A percentile compares a stretch with the other conserved stretches of the same genome.
Evolutionary conservation across 2,113 vertebrate species (phyloP).

Genomic region (Lophotis ruficrista): DNA sequence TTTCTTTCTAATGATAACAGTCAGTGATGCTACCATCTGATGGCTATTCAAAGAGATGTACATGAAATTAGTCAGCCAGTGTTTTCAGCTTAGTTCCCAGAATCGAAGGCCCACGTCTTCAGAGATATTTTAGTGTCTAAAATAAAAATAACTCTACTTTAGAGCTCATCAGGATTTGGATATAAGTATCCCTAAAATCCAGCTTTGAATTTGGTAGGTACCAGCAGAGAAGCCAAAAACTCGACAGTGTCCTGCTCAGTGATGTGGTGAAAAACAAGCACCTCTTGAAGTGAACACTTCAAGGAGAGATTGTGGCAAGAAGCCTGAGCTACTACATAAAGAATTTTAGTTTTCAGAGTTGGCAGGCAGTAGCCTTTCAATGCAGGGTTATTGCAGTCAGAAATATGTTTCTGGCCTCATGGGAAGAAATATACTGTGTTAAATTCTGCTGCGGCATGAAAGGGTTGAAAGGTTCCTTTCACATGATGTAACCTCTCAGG

Average conservation of each 20-base stretch:
- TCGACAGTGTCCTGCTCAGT: background rate
- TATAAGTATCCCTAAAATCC: background rate
- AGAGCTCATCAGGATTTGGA: background rate
- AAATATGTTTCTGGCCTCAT: constrained; percentile 38
- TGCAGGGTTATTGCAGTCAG: background rate
- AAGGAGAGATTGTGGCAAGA: background rate
- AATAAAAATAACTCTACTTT: background rate
- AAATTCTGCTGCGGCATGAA: constrained; percentile 41
- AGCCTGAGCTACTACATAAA: background rate
- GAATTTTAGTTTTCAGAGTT: background rate
- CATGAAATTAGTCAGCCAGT: background rate
- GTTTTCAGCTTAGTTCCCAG: background rate
- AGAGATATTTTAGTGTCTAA: background rate
- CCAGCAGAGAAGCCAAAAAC: background rate
- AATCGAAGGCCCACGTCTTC: background rate
- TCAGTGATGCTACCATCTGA: background rate
- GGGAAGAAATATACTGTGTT: background rate
- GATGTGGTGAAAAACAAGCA: background rate
- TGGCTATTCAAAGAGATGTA: background rate
- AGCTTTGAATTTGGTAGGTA: background rate
- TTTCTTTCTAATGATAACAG: background rate
- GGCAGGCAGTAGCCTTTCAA: background rate
- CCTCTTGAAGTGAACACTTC: background rate
- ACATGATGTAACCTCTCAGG: background rate
- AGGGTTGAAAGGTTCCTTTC: constrained; percentile 39